Conservation (phyloP, 2,888 invertebrate species). For the Perdita meconis region DNA sequence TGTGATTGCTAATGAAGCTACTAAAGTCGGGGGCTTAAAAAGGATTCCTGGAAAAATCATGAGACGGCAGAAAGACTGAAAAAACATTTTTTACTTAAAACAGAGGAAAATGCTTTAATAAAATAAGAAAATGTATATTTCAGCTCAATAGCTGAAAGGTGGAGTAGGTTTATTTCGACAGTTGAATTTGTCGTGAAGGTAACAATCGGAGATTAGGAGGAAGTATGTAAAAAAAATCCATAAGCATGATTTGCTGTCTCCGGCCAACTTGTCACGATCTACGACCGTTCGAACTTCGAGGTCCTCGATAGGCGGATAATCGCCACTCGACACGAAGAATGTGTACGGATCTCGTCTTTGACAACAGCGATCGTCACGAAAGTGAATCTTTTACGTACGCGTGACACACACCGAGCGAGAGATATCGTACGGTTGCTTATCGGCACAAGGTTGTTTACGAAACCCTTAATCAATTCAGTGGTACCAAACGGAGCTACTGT, state of each 20-base stretch:
- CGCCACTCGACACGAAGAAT: background rate
- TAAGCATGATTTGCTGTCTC: too few species aligned
- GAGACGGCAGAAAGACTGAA: too few species aligned
- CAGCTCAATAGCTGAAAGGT: too few species aligned
- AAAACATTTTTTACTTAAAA: too few species aligned
- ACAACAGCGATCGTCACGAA: constrained; percentile 11
- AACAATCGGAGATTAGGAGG: background rate
- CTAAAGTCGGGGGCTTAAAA: too few species aligned
- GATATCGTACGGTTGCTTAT: constrained; percentile 28
- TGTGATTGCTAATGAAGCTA: too few species aligned
- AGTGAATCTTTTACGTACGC: constrained; percentile 18
- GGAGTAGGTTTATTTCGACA: too few species aligned
- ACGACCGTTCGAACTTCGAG: background rate
- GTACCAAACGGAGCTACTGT: constrained; percentile 45
- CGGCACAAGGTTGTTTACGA: constrained; percentile 50
- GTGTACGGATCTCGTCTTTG: background rate
- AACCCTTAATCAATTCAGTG: constrained; percentile 56
- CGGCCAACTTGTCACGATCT: background rate
- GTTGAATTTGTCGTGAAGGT: too few species aligned
- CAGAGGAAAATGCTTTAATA: too few species aligned
- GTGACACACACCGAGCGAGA: constrained; percentile 23
- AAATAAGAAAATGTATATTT: too few species aligned
- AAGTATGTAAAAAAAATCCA: too few species aligned
- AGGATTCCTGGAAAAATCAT: too few species aligned
- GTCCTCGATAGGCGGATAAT: background rate